Percentiles rank a stretch among this genome's conserved stretches.
Evolutionary conservation across 2,797 vertebrate species (phyloP).

Genomic region (Tokudaia tokunoshimensis): DNA sequence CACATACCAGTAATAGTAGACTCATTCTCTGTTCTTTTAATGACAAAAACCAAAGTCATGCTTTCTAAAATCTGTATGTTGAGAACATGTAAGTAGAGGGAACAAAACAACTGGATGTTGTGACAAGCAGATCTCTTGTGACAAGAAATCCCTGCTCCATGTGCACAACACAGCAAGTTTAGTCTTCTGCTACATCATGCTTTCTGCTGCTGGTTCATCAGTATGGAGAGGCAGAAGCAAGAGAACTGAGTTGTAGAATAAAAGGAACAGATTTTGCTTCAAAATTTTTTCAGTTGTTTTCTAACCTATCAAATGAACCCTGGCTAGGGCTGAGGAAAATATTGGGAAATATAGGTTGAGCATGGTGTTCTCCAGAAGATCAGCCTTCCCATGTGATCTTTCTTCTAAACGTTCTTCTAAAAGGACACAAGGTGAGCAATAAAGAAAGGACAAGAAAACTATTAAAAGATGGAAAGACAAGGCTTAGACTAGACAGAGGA

Average conservation of each 20-base stretch:
- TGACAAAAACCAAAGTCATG: not conserved
- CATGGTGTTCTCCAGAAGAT: not conserved
- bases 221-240: not conserved
- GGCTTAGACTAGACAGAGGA: not conserved
- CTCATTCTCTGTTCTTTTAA: not conserved
- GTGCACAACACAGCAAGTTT: not conserved
- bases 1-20: not conserved
- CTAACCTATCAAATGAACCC: not conserved
- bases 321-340: not conserved
- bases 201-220: not conserved
- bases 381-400: not conserved
- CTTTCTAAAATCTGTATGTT: constrained; percentile 14
- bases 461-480: not conserved
- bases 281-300: not conserved
- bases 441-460: not conserved
- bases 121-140: not conserved
- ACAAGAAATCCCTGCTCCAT: not conserved
- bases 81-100: not conserved
- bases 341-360: not conserved
- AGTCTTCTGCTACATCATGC: not conserved
- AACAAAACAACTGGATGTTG: not conserved
- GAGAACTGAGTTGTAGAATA: not conserved
- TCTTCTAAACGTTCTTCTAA: not conserved
- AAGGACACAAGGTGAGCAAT: not conserved
- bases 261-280: not conserved